phyloP scores from a whole-genome alignment of 92 coral and sea anemone species.

The Desmophyllum pertusum region DNA sequence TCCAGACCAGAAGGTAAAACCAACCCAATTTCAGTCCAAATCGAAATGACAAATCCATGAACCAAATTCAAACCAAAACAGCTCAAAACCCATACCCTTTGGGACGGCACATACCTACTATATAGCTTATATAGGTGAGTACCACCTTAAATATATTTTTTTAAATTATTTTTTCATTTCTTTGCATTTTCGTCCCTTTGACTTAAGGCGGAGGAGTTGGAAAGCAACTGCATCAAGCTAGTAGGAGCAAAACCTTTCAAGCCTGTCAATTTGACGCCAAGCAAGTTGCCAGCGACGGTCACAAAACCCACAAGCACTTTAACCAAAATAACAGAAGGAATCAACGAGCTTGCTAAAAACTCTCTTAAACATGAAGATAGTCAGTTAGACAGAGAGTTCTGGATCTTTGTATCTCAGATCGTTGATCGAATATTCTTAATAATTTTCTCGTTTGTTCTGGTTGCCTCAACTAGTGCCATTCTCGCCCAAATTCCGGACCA shows the following conservation, averaged over 20 bases:
- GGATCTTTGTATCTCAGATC: conserved; percentile 69
- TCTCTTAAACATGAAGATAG: conserved; percentile 43
- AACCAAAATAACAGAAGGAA: conserved; percentile 62
- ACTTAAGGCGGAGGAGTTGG: conserved; percentile 46
- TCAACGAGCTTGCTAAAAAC: conserved; percentile 53
- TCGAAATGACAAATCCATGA: too few species aligned
- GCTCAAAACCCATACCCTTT: too few species aligned
- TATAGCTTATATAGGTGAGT: too few species aligned
- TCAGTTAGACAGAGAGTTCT: conserved; percentile 70
- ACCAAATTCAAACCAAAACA: too few species aligned
- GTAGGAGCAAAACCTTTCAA: conserved; percentile 58
- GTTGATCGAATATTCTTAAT: conserved; percentile 71
- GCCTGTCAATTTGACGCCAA: conserved; percentile 31
- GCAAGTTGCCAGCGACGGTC: conserved; percentile 16
- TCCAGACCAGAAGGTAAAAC: too few species aligned
- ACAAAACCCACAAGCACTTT: conserved; percentile 17
- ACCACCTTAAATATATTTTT: too few species aligned
- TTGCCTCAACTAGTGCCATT: conserved; percentile 58
- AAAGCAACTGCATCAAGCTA: conserved; percentile 49
- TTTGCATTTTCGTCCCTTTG: too few species aligned
- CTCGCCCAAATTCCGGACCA: conserved; percentile 69
- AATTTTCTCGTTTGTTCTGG: conserved; percentile 50
- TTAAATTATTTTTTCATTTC: too few species aligned
- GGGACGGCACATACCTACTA: too few species aligned
- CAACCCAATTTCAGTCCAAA: too few species aligned